phyloP scores from a whole-genome alignment of 2,888 invertebrate species.

The Alcis repandata region DNA sequence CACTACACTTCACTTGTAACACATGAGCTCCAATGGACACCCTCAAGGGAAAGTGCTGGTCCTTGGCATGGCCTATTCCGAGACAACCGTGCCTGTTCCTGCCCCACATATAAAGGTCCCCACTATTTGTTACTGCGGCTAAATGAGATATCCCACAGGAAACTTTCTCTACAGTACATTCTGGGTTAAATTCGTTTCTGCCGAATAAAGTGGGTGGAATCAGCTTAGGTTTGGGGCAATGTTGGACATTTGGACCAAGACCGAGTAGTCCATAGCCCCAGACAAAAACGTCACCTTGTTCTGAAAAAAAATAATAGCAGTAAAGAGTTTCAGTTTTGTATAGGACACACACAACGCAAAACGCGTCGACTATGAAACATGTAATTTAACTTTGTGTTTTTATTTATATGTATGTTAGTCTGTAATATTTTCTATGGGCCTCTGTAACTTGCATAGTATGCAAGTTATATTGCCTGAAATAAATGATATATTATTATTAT shows the following conservation, averaged over 20 bases:
- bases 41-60: slow-evolving; percentile 96
- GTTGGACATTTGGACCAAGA: slow-evolving; percentile 92
- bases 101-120: slow-evolving; percentile 97
- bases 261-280: slow-evolving; percentile 98
- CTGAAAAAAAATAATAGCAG: slow-evolving; percentile 83
- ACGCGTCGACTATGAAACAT: too few relatives aligned
- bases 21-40: slow-evolving; percentile 93
- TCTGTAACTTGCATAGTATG: too few relatives aligned
- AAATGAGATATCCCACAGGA: slow-evolving; percentile 90
- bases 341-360: too few relatives aligned
- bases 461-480: too few relatives aligned
- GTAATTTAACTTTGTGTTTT: too few relatives aligned
- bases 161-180: slow-evolving; percentile 88
- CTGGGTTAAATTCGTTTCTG: slow-evolving; percentile 92
- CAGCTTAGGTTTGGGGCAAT: slow-evolving; percentile 88
- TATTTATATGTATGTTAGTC: too few relatives aligned
- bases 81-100: slow-evolving; percentile 93
- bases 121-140: slow-evolving; percentile 93
- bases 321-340: too few relatives aligned
- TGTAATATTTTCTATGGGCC: too few relatives aligned
- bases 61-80: slow-evolving; percentile 92
- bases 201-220: slow-evolving; percentile 95
- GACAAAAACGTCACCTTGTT: slow-evolving; percentile 93
- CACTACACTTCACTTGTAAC: slow-evolving; percentile 91
- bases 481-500: too few relatives aligned